Evolutionary conservation across 2,797 vertebrate genomes (phyloP).

Genomic region (Spinus pinus): DNA sequence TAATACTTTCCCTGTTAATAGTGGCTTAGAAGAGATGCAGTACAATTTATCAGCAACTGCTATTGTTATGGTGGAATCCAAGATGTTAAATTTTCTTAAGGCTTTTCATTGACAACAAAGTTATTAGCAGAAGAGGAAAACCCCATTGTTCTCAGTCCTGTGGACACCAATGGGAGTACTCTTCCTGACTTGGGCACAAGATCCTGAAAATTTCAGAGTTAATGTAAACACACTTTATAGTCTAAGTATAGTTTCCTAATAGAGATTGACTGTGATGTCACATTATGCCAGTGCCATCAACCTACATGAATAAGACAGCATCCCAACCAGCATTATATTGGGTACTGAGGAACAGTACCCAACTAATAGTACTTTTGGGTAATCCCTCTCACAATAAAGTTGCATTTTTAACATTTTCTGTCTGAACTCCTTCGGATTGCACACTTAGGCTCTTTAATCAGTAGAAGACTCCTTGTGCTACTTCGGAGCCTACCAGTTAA

Average conservation of each 20-base stretch:
- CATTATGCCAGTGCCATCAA: background rate
- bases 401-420: background rate
- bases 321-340: background rate
- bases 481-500: background rate
- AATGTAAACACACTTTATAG: background rate
- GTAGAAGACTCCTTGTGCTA: background rate
- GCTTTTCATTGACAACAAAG: background rate
- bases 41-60: background rate
- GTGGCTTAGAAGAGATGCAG: background rate
- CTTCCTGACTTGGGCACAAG: background rate
- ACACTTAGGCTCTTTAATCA: background rate
- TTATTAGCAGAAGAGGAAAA: background rate
- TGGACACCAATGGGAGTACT: background rate
- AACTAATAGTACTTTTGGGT: background rate
- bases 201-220: background rate
- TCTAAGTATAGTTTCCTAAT: background rate
- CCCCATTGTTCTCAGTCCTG: background rate
- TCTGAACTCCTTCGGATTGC: background rate
- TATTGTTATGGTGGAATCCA: background rate
- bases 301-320: background rate
- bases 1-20: background rate
- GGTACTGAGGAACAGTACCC: background rate
- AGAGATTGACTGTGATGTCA: background rate
- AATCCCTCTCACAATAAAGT: background rate
- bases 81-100: background rate